Evolutionary conservation across 1,140 invertebrate species (phyloP), one percentile per base, ranked within the genome.

Genomic region (Aphidius ervi): DNA sequence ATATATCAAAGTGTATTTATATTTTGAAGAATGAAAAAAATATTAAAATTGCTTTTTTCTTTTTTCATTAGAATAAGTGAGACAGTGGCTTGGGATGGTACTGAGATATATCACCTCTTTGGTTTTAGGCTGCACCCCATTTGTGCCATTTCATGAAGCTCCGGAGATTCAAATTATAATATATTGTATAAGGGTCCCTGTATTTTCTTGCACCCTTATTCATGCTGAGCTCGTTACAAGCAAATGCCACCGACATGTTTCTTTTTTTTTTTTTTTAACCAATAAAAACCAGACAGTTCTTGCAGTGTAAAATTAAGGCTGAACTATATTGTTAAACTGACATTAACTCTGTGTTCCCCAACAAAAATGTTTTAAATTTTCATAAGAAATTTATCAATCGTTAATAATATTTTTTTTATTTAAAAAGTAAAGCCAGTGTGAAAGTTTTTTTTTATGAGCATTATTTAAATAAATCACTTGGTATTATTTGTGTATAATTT

Each of bases 141-240:
- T 49, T 37, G 7, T 70, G 65, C 68, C 62, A 63, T 65, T 65
- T 65, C 65, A 63, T 64, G 65, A 66, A 73, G 68, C 68, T 70
- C 71, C 70, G 70, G 75, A 70, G 66, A 31, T 72, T 76, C 77
- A 79, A 80, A 80, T 79, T 79, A 80, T 74, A 68, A 66, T 61
- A 63, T 68, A 63, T 65, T 67, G 62, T 66, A 23, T 1, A 31
- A 31, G 23, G 23, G 23, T 31, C 2, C 61, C 56, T 31, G 10
- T 9, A 58, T 62, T 64, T 60, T 63, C 59, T 61, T 63, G 67
- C 66, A 53, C 58, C 59, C 63, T 64, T 57, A 56, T 64, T 61
- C 63, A 58, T 61, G 23, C 23, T 31, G 56, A 54, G 43, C 56
- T 66, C 76, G 73, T 79, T 79, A 76, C 76, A 78, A 78, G 77